phyloP scores from a whole-genome alignment of 2,113 vertebrate species.

The Micronycteris hirsuta region DNA sequence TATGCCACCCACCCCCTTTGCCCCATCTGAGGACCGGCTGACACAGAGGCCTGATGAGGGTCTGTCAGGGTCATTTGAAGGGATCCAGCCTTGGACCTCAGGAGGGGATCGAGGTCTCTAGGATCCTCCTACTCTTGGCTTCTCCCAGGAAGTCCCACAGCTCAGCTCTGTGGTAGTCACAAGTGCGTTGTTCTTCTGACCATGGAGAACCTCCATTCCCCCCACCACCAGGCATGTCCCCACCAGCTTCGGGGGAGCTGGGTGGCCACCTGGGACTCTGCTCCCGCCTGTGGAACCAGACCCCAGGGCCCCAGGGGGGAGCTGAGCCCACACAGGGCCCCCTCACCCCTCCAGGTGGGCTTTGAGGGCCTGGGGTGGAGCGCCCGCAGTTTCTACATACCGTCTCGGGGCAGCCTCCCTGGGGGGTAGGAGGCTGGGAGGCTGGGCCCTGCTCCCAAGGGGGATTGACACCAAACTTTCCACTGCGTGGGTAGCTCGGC shows the following conservation, averaged over 20 bases:
- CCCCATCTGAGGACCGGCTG: background rate
- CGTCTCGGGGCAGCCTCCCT: background rate
- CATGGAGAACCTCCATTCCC: background rate
- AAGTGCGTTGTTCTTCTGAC: fast-evolving
- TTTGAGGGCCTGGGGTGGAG: background rate
- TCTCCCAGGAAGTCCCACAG: background rate
- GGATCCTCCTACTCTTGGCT: background rate
- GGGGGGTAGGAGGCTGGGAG: background rate
- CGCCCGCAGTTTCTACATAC: background rate
- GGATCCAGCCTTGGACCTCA: background rate
- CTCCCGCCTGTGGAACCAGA: background rate
- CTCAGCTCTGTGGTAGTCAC: background rate
- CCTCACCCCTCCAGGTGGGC: background rate
- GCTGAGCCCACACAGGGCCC: background rate
- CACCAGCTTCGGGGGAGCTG: background rate
- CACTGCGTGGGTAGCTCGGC: background rate
- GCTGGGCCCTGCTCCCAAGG: background rate
- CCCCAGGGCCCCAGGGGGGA: background rate
- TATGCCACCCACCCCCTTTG: background rate
- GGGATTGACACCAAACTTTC: slow-evolving; percentile 25
- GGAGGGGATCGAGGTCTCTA: background rate
- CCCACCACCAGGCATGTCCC: background rate
- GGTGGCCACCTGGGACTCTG: background rate
- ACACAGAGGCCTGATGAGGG: background rate
- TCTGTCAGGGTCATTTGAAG: background rate